phyloP scores from a whole-genome alignment of 2,113 vertebrate species.

The Rhea americana region DNA sequence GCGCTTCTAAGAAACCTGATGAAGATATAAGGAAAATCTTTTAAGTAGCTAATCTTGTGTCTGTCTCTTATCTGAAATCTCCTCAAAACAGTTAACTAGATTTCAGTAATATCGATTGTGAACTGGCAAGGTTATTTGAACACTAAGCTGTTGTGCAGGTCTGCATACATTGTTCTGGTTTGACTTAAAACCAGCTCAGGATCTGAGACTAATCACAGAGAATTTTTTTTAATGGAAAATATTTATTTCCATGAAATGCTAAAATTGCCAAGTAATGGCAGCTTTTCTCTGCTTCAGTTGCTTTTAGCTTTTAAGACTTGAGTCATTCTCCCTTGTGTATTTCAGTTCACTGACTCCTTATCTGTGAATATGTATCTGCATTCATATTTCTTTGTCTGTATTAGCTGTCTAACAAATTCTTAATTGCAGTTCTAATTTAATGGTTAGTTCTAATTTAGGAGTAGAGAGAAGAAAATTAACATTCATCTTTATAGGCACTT shows the following conservation, averaged over 20 bases:
- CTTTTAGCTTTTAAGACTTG: background rate
- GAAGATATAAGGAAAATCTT: background rate
- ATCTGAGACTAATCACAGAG: background rate
- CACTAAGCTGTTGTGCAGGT: background rate
- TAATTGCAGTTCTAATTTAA: slow-evolving; percentile 14
- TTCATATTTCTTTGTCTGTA: background rate
- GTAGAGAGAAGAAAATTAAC: background rate
- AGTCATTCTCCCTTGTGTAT: background rate
- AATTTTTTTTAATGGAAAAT: background rate
- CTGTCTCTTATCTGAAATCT: background rate
- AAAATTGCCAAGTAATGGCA: background rate
- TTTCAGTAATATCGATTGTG: background rate
- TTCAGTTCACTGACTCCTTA: background rate
- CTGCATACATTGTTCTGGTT: background rate
- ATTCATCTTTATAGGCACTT: background rate
- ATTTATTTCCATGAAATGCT: background rate
- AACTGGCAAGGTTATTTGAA: background rate
- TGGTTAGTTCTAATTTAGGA: background rate
- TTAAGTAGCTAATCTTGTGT: background rate
- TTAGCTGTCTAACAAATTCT: slow-evolving; percentile 2
- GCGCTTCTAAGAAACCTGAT: background rate
- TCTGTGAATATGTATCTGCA: background rate
- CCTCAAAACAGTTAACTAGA: background rate
- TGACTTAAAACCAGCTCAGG: background rate
- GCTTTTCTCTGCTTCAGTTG: background rate